Evolutionary conservation across 2,113 vertebrate species (phyloP), one percentile per base, ranked within the genome.

Genomic region (Pachycephala philippinensis): DNA sequence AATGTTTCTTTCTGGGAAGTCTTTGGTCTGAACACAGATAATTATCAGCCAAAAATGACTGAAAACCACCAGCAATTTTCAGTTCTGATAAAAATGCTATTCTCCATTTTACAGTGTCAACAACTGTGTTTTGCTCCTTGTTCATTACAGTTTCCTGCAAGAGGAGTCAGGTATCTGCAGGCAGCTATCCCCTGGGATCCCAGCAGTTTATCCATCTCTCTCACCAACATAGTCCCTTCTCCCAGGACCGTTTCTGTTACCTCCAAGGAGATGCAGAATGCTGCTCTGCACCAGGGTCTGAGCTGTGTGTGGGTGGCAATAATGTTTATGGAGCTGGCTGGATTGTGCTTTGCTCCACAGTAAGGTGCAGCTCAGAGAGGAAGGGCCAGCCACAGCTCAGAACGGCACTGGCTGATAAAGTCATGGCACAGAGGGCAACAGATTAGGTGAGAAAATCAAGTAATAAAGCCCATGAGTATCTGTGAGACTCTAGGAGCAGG

Each of bases 41-140:
- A 59, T 87, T 94, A 71, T 75, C 65, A 78, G 64, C 35, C 77
- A 84, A 66, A 93, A 84, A 59, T 68, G 71, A 30, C 80, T 94
- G 92, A 81, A 89, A 94, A 89, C 89, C 84, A 94, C 69, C 39
- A 91, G 60, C 65, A 96, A 56, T 66, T 94, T 89, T 93, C 77
- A 84, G 18, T 82, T 84, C 80, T 6, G 35, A 74, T 94, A 89
- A 95, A 93, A 94, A 61, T 8, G 9, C 21, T 63, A 1, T 87
- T 89, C 59, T 77, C 76, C 11, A 24, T 45, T 89, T 89, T 30
- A 54, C 54, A 63, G 31, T 74, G 84, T 81, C 95, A 95, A 53
- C 84, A 92, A 84, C n/a, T 61, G 40, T 14, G 21, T 86, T 95
- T 89, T 74, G 22, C 50, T 95, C 45, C 76, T 78, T 79, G 44